These are phyloP conservation scores for Melieria picta DNA, from an alignment of 2,888 invertebrate species.

Conservation along the genomic window DNA sequence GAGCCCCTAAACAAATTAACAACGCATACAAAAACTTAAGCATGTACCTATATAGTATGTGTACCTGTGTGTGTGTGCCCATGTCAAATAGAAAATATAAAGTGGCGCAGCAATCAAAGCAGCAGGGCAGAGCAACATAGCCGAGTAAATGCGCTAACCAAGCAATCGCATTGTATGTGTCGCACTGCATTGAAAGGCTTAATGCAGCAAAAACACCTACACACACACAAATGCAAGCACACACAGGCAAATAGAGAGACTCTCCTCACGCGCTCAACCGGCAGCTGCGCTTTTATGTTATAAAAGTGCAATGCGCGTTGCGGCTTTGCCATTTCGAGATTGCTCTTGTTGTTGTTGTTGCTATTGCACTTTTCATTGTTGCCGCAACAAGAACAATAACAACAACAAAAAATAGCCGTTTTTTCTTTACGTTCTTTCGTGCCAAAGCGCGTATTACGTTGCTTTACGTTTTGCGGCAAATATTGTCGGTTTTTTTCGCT, in stretches of 20 bases:
- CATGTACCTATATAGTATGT: no score
- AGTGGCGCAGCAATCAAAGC: neutral
- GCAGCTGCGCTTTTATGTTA: neutral
- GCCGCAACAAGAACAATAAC: no score
- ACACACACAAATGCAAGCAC: no score
- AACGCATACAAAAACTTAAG: no score
- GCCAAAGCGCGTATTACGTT: neutral
- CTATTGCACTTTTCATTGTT: neutral
- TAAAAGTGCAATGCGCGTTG: constrained; percentile 29
- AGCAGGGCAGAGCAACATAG: neutral
- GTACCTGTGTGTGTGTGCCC: neutral
- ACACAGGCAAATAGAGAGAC: no score
- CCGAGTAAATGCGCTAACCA: neutral
- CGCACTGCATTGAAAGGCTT: no score
- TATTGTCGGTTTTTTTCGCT: no score
- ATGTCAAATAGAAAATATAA: neutral
- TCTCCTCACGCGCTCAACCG: neutral
- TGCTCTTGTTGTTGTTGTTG: neutral
- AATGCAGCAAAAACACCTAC: no score
- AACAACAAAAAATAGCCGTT: neutral
- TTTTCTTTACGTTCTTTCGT: neutral
- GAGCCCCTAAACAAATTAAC: constrained; percentile 24
- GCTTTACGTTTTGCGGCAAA: neutral
- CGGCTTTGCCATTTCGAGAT: constrained; percentile 43
- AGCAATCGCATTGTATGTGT: no score